These are phyloP conservation scores for Smittia aterrima DNA, from an alignment of 2,888 invertebrate genomes.

Conservation along the genomic window DNA sequence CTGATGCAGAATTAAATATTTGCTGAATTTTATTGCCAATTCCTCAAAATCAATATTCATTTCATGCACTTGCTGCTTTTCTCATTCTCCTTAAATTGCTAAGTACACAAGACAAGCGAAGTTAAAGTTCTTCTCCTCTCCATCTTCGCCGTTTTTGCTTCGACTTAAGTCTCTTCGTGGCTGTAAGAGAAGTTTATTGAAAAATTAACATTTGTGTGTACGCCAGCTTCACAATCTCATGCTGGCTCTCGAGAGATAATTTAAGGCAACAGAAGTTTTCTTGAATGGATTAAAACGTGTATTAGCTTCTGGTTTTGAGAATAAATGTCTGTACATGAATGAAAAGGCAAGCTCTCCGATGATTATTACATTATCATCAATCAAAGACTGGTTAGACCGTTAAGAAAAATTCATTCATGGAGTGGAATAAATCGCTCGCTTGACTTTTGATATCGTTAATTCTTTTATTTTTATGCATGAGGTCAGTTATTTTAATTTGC, in stretches of 20 bases:
- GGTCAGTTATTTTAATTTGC: slow-evolving; percentile 1
- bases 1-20: slow-evolving; percentile 23
- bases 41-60: slow-evolving; percentile 27
- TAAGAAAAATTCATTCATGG: not conserved
- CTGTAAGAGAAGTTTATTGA: slow-evolving; percentile 9
- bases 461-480: not conserved
- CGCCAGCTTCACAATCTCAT: slow-evolving; percentile 27
- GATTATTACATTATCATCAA: slow-evolving; percentile 41
- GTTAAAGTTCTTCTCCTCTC: not conserved
- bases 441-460: not conserved
- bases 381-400: slow-evolving; percentile 29
- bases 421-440: not conserved
- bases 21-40: slow-evolving; percentile 24
- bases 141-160: not conserved
- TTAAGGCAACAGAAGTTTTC: not conserved
- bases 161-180: not conserved
- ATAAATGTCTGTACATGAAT: slow-evolving; percentile 23
- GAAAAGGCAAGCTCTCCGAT: slow-evolving; percentile 13
- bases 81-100: not conserved
- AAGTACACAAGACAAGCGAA: not conserved
- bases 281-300: slow-evolving; percentile 39
- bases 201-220: slow-evolving; percentile 6
- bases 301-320: slow-evolving; percentile 37
- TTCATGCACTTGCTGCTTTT: slow-evolving; percentile 23
- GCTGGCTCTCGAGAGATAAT: slow-evolving; percentile 14